Conservation (phyloP, 1,140 invertebrate genomes). For the Drosophila nikananu region DNA sequence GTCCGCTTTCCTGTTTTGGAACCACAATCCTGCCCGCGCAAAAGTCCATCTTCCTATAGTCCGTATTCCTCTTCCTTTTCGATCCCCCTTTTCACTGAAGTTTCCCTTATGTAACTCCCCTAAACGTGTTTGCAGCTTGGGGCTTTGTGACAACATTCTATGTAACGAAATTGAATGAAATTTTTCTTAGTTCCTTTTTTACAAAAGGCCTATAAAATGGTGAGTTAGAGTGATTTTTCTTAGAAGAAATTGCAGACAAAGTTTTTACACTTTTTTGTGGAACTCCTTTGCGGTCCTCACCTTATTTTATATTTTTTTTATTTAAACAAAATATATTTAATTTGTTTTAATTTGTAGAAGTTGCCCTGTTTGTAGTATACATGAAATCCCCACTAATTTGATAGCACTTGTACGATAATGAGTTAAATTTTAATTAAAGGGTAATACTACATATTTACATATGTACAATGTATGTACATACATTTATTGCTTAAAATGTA, state of each 20-base stretch:
- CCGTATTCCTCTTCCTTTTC: background rate
- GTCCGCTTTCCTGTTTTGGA: constrained; percentile 78
- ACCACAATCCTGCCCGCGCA: constrained; percentile 73
- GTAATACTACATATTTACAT: no score
- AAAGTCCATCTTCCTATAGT: constrained; percentile 18
- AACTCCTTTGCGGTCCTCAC: background rate
- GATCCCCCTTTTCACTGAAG: background rate
- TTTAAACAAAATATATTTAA: background rate
- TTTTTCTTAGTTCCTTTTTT: constrained; percentile 26
- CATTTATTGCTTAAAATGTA: background rate
- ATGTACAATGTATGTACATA: no score
- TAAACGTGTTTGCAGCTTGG: constrained; percentile 71
- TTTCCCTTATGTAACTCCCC: constrained; percentile 70
- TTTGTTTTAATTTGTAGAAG: no score
- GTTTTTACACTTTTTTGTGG: constrained; percentile 5
- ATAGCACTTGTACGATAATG: background rate
- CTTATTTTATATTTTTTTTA: background rate
- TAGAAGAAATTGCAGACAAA: background rate
- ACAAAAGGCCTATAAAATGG: background rate
- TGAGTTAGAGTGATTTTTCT: background rate
- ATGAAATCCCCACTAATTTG: background rate
- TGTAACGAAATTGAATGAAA: constrained; percentile 68
- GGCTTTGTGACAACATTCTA: constrained; percentile 71
- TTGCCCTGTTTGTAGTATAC: background rate
- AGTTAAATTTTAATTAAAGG: background rate